Evolutionary conservation across 2,797 vertebrate species (phyloP).

Genomic region (Paguma larvata): DNA sequence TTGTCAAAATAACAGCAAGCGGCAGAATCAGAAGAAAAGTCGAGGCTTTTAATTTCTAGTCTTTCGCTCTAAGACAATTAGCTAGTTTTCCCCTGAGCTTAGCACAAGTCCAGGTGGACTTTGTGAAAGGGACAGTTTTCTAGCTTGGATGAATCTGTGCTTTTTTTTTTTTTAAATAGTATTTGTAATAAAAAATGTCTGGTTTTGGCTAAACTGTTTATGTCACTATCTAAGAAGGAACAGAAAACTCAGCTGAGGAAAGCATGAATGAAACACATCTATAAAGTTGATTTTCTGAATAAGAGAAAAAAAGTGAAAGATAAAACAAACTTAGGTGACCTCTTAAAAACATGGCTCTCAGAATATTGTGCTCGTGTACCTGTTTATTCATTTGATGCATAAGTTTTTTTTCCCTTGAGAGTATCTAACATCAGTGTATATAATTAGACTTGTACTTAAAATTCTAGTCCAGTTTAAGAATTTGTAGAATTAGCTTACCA

Average conservation of each 20-base stretch:
- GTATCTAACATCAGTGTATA: background rate
- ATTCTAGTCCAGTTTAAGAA: conserved; percentile 50
- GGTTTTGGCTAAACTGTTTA: conserved; percentile 48
- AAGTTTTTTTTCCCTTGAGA: conserved; percentile 45
- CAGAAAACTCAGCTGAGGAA: conserved; percentile 41
- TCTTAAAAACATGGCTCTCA: background rate
- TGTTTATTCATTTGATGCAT: conserved; percentile 55
- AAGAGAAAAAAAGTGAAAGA: conserved; percentile 16
- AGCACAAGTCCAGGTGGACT: conserved; percentile 41
- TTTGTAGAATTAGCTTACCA: conserved; percentile 34
- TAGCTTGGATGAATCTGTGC: conserved; percentile 35
- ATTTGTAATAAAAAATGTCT: conserved; percentile 62
- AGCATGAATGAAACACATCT: background rate
- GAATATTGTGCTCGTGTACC: background rate
- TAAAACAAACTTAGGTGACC: background rate
- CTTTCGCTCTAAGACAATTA: conserved; percentile 67
- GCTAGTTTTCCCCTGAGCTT: conserved; percentile 39
- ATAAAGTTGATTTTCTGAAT: conserved; percentile 61
- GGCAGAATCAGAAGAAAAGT: conserved; percentile 36
- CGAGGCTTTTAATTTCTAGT: conserved; percentile 67
- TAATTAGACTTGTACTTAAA: conserved; percentile 12
- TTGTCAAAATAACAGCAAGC: conserved; percentile 66
- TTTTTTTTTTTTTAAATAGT: background rate
- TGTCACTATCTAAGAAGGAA: conserved; percentile 52
- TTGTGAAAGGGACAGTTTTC: conserved; percentile 42